Base-by-base conservation (phyloP, 2,888 invertebrate species). In the Epinotia bilunana region DNA sequence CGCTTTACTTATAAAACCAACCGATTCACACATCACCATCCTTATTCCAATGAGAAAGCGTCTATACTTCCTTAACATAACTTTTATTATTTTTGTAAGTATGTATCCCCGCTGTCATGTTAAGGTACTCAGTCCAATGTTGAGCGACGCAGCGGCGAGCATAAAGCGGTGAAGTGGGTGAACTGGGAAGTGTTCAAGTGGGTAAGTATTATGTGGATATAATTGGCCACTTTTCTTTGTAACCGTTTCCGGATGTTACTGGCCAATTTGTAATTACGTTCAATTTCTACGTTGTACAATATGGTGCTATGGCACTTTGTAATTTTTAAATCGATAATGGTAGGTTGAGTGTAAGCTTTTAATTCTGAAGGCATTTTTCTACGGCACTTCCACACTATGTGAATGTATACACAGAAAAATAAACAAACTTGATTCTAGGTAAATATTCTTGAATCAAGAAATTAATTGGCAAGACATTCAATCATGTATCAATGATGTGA, bases 151-250 rank as follows among this genome's bases (percentile, higher is more conserved):
- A 86, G 79, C 77, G 67, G 74, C 80, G 76, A 79, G 80, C 86
- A 84, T 85, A 82, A 79, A 84, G 82, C 80, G 74, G 77, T 82
- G 77, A 81, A 87, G 86, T 79, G 83, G 80, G 86, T 88, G 79
- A 82, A 84, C 81, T 83, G 18, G 70, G 78, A 82, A 79, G 84
- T 86, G 69, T n/a, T 23, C 46, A 12, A n/a, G 58, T 85, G 87
- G 82, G 85, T 85, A 85, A 85, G 86, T 85, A 86, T 83, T 85
- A 84, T 86, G 87, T 88, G 85, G 87, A 86, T 83, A 80, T 92
- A 93, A 93, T 93, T 92, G 91, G 90, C 91, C 90, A 90, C 91
- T 93, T 91, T 90, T 91, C 89, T 88, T 87, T 90, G 86, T 87
- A 68, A 39, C 39, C 18, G 58, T 74, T 71, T 71, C 70, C 65